phyloP scores from a whole-genome alignment of 2,888 invertebrate genomes.

The Cerceris rybyensis region DNA sequence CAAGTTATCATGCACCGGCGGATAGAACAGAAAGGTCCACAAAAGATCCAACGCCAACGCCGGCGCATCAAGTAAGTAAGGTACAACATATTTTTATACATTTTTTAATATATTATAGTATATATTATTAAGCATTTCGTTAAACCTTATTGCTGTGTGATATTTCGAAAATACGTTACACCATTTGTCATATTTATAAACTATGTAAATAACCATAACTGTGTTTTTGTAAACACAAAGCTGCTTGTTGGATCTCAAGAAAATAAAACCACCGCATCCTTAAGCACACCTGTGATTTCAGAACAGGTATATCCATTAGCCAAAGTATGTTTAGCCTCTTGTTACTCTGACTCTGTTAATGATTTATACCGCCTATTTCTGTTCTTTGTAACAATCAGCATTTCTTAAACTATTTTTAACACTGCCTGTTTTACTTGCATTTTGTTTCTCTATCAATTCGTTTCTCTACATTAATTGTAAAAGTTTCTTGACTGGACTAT shows the following conservation, averaged over 20 bases:
- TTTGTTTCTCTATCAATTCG: neutral
- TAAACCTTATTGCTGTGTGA: slow-evolving; percentile 18
- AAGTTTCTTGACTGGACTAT: neutral
- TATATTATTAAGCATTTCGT: neutral
- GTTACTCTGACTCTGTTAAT: slow-evolving; percentile 32
- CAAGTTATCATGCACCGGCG: slow-evolving; percentile 79
- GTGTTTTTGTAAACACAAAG: slow-evolving; percentile 75
- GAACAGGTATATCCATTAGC: slow-evolving; percentile 80
- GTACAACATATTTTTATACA: slow-evolving; percentile 36
- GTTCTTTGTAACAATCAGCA: slow-evolving; percentile 25
- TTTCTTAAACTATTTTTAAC: slow-evolving; percentile 30
- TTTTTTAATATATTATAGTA: neutral
- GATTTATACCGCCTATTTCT: slow-evolving; percentile 25
- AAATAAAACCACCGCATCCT: slow-evolving; percentile 81
- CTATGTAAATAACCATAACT: slow-evolving; percentile 62
- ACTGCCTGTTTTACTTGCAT: slow-evolving; percentile 13
- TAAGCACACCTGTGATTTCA: slow-evolving; percentile 81
- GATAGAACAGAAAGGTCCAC: slow-evolving; percentile 80
- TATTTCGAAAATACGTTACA: slow-evolving; percentile 34
- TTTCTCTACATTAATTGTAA: neutral
- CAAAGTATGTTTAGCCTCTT: slow-evolving; percentile 59
- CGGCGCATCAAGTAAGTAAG: slow-evolving; percentile 79
- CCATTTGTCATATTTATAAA: slow-evolving; percentile 37
- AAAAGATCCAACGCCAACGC: slow-evolving; percentile 80
- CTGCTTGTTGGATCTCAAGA: slow-evolving; percentile 81